Percentiles rank a stretch among this genome's conserved stretches.
Conservation (phyloP, 2,113 vertebrate species). For the Crypturellus undulatus region DNA sequence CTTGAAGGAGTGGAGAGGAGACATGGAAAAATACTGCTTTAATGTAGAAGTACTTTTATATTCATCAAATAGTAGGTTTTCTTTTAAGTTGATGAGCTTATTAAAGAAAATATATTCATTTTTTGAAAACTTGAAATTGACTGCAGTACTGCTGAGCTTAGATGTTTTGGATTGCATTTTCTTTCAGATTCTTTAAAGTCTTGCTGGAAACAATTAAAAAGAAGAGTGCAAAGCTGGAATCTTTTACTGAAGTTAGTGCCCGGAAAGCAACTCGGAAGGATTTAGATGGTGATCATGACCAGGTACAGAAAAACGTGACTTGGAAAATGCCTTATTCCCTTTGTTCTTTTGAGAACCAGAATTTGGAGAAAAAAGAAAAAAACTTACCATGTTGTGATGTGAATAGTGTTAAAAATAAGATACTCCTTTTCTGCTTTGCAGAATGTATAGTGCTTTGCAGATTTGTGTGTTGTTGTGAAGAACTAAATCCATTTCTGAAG, state of each 20-base stretch:
- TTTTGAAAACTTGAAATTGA: neutral
- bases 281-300: conserved; percentile 60
- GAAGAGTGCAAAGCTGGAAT: conserved; percentile 84
- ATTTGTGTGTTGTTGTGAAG: neutral
- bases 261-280: conserved; percentile 85
- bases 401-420: neutral
- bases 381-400: neutral
- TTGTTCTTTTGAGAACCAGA: neutral
- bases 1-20: neutral
- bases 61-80: neutral
- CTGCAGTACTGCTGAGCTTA: neutral
- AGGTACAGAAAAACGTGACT: conserved; percentile 55
- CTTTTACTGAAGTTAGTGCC: conserved; percentile 82
- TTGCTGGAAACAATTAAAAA: conserved; percentile 88
- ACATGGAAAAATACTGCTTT: neutral
- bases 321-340: neutral
- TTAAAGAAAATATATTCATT: neutral
- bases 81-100: neutral
- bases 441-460: neutral
- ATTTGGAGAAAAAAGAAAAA: neutral
- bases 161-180: neutral
- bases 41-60: neutral
- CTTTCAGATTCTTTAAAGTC: conserved; percentile 88
- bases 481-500: neutral
- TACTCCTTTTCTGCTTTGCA: neutral